Conservation (phyloP, 2,113 vertebrate genomes). For the Amphiprion percula region DNA sequence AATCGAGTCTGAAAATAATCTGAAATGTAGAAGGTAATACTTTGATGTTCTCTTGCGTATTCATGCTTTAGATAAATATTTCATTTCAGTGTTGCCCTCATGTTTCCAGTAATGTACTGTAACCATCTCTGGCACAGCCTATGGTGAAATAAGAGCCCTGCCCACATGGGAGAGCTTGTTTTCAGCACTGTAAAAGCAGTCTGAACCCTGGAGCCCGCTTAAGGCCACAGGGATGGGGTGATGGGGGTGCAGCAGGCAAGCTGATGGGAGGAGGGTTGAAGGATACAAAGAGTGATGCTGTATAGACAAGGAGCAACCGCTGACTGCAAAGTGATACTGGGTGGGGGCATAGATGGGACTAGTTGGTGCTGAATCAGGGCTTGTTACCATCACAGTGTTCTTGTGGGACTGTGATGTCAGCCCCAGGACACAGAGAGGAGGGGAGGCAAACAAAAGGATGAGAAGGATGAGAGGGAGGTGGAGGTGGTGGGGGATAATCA, state of each 20-base stretch:
- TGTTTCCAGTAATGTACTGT: slow-evolving; percentile 9
- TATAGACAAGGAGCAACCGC: slow-evolving; percentile 12
- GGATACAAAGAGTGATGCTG: slow-evolving; percentile 32
- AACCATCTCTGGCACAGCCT: slow-evolving; percentile 15
- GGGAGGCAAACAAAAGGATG: slow-evolving; percentile 64
- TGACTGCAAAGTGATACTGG: slow-evolving; percentile 30
- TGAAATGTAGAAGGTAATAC: slow-evolving; percentile 15
- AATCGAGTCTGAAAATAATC: slow-evolving; percentile 15
- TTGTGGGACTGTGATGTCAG: slow-evolving; percentile 75
- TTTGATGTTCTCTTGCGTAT: slow-evolving; percentile 38
- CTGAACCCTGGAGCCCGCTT: slow-evolving; percentile 30
- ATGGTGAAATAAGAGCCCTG: slow-evolving; percentile 35
- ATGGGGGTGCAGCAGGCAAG: neutral
- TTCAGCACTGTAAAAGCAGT: slow-evolving; percentile 48
- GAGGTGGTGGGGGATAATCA: slow-evolving; percentile 29
- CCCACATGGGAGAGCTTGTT: slow-evolving; percentile 58
- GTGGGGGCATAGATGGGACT: slow-evolving; percentile 16
- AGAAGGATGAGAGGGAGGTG: slow-evolving; percentile 34
- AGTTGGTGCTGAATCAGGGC: slow-evolving; percentile 68
- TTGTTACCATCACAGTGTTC: slow-evolving; percentile 60
- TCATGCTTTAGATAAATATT: slow-evolving; percentile 57
- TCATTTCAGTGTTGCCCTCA: slow-evolving; percentile 38
- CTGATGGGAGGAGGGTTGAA: slow-evolving; percentile 12
- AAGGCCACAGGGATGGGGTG: slow-evolving; percentile 11
- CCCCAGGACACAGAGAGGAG: slow-evolving; percentile 34